Percentiles rank a stretch among this genome's conserved stretches.
These are phyloP conservation scores for Pipa parva DNA, from an alignment of 2,113 vertebrate genomes.

Conservation along the genomic window DNA sequence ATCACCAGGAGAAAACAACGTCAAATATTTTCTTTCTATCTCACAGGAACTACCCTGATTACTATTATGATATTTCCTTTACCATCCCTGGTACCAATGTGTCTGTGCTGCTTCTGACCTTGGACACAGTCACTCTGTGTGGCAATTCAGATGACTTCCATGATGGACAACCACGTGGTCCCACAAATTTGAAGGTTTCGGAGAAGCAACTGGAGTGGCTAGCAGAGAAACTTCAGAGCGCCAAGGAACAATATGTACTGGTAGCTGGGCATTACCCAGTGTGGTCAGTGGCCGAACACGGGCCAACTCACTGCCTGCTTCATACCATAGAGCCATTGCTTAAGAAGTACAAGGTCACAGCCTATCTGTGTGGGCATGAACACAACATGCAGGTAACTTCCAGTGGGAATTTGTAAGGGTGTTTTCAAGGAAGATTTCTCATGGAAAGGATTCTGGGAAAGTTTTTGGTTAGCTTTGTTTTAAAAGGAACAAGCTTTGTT, in stretches of 20 bases:
- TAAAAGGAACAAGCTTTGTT: too few relatives aligned
- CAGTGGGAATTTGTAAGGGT: background rate
- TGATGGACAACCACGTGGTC: constrained; percentile 59
- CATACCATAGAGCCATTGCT: constrained; percentile 69
- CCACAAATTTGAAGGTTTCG: constrained; percentile 50
- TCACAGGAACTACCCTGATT: constrained; percentile 76
- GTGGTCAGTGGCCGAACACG: constrained; percentile 85
- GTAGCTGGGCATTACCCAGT: constrained; percentile 87
- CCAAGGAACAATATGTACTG: constrained; percentile 76
- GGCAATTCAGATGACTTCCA: constrained; percentile 75
- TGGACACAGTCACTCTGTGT: constrained; percentile 82
- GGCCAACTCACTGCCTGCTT: constrained; percentile 79
- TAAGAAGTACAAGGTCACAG: constrained; percentile 67
- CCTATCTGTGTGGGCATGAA: constrained; percentile 85
- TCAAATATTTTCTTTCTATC: background rate
- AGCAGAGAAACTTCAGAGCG: constrained; percentile 63
- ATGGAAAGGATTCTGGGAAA: too few relatives aligned
- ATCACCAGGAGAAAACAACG: background rate
- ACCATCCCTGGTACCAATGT: constrained; percentile 65
- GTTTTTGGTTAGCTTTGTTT: too few relatives aligned
- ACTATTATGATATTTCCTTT: constrained; percentile 79
- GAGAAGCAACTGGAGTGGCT: constrained; percentile 77
- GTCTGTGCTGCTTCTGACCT: constrained; percentile 76
- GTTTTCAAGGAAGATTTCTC: too few relatives aligned
- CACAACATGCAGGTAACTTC: constrained; percentile 82